Conservation (phyloP, 2,888 invertebrate species). For the Cheilosia vulpina region DNA sequence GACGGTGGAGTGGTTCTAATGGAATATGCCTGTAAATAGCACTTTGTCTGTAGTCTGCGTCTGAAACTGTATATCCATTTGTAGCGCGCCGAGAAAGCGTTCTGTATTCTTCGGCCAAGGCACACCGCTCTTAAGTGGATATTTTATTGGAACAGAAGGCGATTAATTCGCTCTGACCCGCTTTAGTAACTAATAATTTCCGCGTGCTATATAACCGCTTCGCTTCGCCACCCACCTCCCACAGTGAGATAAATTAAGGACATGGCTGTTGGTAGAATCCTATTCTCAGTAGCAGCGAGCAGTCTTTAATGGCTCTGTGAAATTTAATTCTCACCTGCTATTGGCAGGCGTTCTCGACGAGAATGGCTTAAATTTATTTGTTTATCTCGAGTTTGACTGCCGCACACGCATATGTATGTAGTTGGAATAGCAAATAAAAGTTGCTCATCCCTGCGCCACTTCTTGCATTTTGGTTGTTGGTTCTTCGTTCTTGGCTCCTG, state of each 20-base stretch:
- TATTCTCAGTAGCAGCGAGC: background rate
- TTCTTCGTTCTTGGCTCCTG: background rate
- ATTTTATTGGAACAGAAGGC: slow-evolving; percentile 60
- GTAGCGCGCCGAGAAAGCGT: slow-evolving; percentile 11
- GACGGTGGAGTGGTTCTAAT: slow-evolving; percentile 49
- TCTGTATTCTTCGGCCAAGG: background rate
- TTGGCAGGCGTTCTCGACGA: background rate
- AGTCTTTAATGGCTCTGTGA: slow-evolving; percentile 11
- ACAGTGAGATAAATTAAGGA: slow-evolving; percentile 11
- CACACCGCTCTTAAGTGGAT: slow-evolving; percentile 38
- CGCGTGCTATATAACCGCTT: slow-evolving; percentile 40
- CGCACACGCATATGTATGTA: slow-evolving; percentile 9
- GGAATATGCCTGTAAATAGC: slow-evolving; percentile 57
- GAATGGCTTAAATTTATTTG: slow-evolving; percentile 36
- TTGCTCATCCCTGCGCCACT: background rate
- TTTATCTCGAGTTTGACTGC: slow-evolving; percentile 44
- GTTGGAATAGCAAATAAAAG: slow-evolving; percentile 48
- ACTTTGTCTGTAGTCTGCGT: slow-evolving; percentile 59
- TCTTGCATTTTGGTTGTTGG: background rate
- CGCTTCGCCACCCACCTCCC: background rate
- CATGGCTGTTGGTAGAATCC: background rate
- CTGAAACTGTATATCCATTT: slow-evolving; percentile 15
- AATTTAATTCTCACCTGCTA: slow-evolving; percentile 46
- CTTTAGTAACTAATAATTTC: slow-evolving; percentile 51
- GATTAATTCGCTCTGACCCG: slow-evolving; percentile 64